Percentiles rank a stretch among this genome's conserved stretches.
These are phyloP conservation scores for Gorsachius magnificus DNA, from an alignment of 2,797 vertebrate genomes.

Conservation along the genomic window DNA sequence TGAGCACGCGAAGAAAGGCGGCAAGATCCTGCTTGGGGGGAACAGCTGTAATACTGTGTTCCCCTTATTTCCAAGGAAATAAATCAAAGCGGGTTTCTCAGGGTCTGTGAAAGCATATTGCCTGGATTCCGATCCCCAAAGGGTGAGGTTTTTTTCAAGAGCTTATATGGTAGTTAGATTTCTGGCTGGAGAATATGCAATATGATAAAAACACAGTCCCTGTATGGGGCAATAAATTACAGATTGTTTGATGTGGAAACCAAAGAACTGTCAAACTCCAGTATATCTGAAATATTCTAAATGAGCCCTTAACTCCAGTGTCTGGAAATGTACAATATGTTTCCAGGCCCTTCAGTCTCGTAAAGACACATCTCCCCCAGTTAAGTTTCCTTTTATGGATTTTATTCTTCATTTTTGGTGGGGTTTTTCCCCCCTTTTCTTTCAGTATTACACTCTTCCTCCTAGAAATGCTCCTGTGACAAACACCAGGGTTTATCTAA, in stretches of 20 bases:
- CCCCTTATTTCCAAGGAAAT: constrained; percentile 50
- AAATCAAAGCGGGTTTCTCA: constrained; percentile 62
- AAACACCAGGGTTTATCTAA: neutral
- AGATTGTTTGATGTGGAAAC: constrained; percentile 60
- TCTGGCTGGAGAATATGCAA: constrained; percentile 57
- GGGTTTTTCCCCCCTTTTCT: neutral
- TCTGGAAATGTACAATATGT: constrained; percentile 47
- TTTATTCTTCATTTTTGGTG: neutral
- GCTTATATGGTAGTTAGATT: constrained; percentile 54
- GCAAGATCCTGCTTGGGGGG: neutral
- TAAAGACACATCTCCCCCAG: neutral
- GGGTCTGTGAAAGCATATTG: constrained; percentile 41
- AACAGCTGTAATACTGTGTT: constrained; percentile 25
- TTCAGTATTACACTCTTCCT: neutral
- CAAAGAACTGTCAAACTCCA: constrained; percentile 61
- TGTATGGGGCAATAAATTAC: constrained; percentile 48
- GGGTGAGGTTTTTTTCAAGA: constrained; percentile 20
- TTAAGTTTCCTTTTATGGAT: constrained; percentile 40
- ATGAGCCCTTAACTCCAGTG: constrained; percentile 27
- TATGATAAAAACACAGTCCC: constrained; percentile 56
- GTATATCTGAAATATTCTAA: constrained; percentile 55
- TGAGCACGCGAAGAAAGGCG: neutral
- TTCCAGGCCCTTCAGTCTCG: constrained; percentile 32
- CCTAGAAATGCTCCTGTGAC: neutral
- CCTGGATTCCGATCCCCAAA: constrained; percentile 40